These are phyloP conservation scores for Cyanoderma ruficeps DNA, from an alignment of 2,113 vertebrate genomes.

Conservation along the genomic window DNA sequence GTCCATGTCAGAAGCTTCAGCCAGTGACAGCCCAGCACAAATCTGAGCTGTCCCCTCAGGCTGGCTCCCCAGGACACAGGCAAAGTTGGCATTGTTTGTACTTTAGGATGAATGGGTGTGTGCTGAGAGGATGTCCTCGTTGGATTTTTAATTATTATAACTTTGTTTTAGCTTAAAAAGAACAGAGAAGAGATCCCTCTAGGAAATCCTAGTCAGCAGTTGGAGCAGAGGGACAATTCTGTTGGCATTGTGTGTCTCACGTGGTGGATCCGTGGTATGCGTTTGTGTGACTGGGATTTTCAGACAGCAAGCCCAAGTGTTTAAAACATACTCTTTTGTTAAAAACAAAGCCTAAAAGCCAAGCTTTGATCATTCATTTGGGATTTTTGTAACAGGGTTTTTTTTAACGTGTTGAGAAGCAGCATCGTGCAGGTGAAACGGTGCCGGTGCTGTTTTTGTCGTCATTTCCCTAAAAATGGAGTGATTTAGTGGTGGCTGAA, in stretches of 20 bases:
- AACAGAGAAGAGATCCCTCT: background rate
- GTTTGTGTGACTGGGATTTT: background rate
- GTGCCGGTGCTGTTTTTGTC: fast-evolving
- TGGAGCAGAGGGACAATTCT: background rate
- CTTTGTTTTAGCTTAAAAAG: background rate
- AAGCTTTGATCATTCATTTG: background rate
- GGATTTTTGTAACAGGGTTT: background rate
- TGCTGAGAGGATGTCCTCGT: background rate
- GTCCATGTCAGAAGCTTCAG: background rate
- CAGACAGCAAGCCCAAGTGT: background rate
- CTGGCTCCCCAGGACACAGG: background rate
- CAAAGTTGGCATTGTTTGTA: background rate
- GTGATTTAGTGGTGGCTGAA: background rate
- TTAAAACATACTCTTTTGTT: background rate
- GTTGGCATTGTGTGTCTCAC: background rate
- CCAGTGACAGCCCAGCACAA: background rate
- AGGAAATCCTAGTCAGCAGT: background rate
- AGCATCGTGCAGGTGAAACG: background rate
- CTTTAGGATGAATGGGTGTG: background rate
- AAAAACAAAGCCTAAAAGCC: background rate
- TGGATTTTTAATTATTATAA: background rate
- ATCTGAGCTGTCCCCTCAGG: background rate
- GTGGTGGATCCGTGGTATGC: fast-evolving
- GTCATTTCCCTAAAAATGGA: background rate
- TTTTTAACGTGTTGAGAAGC: background rate